Conservation (phyloP, 2,797 vertebrate genomes). For the Anolis apletophallus region DNA sequence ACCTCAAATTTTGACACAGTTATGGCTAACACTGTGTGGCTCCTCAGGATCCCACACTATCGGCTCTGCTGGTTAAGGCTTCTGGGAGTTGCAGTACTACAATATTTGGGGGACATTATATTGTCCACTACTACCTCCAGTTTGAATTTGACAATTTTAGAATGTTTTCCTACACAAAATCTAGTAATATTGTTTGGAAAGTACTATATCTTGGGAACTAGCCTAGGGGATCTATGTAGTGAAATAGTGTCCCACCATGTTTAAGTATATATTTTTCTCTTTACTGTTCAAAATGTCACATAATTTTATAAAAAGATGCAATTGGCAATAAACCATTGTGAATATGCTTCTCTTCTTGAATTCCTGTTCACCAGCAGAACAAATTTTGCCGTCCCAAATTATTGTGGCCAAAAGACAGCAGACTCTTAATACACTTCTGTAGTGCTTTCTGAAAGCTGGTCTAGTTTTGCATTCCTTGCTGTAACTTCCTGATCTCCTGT, state of each 20-base stretch:
- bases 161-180: not conserved
- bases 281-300: not conserved
- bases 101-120: no score
- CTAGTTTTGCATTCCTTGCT: not conserved
- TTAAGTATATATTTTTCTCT: not conserved
- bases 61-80: no score
- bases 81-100: no score
- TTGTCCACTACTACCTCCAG: no score
- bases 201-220: not conserved
- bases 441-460: not conserved
- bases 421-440: not conserved
- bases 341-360: not conserved
- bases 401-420: not conserved
- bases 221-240: not conserved
- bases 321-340: not conserved
- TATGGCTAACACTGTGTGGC: no score
- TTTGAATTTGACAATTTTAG: not conserved
- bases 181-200: not conserved
- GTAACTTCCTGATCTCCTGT: slow-evolving; percentile 35
- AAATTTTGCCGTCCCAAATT: not conserved
- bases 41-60: no score
- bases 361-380: not conserved
- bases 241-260: not conserved
- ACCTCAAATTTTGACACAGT: not conserved
- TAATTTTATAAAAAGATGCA: no score